These are phyloP conservation scores for Aphidius ervi DNA, from an alignment of 1,140 invertebrate genomes.

Conservation along the genomic window DNA sequence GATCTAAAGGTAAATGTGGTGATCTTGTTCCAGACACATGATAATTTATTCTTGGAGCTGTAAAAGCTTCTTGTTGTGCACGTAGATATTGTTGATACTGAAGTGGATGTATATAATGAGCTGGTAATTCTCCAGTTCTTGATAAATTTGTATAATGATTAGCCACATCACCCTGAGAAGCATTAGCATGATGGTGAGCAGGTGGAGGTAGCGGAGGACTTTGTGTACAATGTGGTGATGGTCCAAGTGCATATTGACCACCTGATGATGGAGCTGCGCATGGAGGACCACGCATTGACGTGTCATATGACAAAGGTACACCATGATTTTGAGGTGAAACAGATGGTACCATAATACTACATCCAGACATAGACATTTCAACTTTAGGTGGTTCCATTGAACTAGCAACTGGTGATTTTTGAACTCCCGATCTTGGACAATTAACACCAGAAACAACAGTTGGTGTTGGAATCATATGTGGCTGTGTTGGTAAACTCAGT, in stretches of 20 bases:
- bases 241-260: slow-evolving; percentile 47
- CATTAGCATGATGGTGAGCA: slow-evolving; percentile 75
- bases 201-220: slow-evolving; percentile 65
- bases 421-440: slow-evolving; percentile 38
- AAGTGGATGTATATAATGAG: slow-evolving; percentile 62
- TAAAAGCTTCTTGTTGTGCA: slow-evolving; percentile 59
- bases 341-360: slow-evolving; percentile 57
- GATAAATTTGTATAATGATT: slow-evolving; percentile 45
- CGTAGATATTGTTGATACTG: slow-evolving; percentile 69
- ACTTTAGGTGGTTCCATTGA: slow-evolving; percentile 57
- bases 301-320: slow-evolving; percentile 58
- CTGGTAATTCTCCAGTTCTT: slow-evolving; percentile 39
- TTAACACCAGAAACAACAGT: slow-evolving; percentile 39
- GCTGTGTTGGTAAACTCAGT: slow-evolving; percentile 56
- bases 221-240: slow-evolving; percentile 52
- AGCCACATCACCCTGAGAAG: slow-evolving; percentile 66
- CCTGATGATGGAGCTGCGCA: slow-evolving; percentile 47
- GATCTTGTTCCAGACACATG: slow-evolving; percentile 48
- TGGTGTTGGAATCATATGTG: slow-evolving; percentile 43
- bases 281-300: slow-evolving; percentile 55
- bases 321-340: slow-evolving; percentile 58
- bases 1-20: slow-evolving; percentile 45
- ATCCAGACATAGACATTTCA: slow-evolving; percentile 56
- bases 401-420: slow-evolving; percentile 42
- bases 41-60: slow-evolving; percentile 51